Evolutionary conservation across 2,797 vertebrate species (phyloP), one percentile per base, ranked within the genome.

Genomic region (Megalops cyprinoides): DNA sequence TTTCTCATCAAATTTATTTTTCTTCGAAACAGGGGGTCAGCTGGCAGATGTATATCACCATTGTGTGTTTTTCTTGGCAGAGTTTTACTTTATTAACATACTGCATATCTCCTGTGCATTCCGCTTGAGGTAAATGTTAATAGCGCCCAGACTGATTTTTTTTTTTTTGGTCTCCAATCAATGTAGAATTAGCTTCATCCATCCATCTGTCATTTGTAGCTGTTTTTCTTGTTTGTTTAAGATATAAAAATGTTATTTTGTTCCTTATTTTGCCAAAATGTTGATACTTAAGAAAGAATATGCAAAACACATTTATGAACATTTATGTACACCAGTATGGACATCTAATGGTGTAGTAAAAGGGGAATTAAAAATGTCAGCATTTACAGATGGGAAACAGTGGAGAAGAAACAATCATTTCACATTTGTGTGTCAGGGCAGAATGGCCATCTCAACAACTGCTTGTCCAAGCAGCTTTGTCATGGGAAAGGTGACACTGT

Each of bases 61-160:
- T 79, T 87, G 86, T 85, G 82, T 71, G 79, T 88, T 90, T 84
- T 85, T 79, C 86, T 87, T 88, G 88, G 87, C 88, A 34, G 74
- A 75, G 80, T 79, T 48, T 69, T 74, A 48, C 53, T 78, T 86
- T 82, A 86, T 90, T 91, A 87, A 77, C 82, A 90, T 90, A 80
- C 83, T 48, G 85, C 51, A 76, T 78, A 81, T 87, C 85, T 84
- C 79, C 48, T 56, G 37, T 74, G 76, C 77, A 78, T 77, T 84
- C 81, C 85, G 76, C 49, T 39, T 37, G 75, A 56, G 44, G 78
- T 73, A 80, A 51, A 86, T 83, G 25, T 60, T 65, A 31, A 37
- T 12, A 65, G 62, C 34, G 31, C 31, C 18, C 65, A 34, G 37
- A n/a, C n/a, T n/a, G n/a, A n/a, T n/a, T n/a, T 7, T 39, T 67